A percentile compares a stretch with the other conserved stretches of the same genome.
These are phyloP conservation scores for Tenrec ecaudatus DNA, from an alignment of 2,113 vertebrate genomes.

Conservation along the genomic window DNA sequence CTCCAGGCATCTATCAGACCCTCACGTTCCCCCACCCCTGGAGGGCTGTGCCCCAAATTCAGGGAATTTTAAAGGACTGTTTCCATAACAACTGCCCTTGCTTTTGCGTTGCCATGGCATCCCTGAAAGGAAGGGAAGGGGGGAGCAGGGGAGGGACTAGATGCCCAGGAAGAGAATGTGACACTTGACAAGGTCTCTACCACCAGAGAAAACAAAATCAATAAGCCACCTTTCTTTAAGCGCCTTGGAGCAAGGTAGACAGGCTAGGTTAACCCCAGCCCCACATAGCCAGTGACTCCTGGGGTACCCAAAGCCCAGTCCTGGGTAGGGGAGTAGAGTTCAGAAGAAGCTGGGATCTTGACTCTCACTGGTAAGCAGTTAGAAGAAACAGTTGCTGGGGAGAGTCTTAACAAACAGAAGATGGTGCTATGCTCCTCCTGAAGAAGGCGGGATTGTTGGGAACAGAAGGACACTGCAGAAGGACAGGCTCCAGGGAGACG, in stretches of 20 bases:
- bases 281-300: not conserved
- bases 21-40: constrained; percentile 54
- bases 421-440: not conserved
- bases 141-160: constrained; percentile 29
- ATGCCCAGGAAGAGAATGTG: constrained; percentile 26
- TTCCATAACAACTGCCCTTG: constrained; percentile 80
- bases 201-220: not conserved
- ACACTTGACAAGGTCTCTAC: constrained; percentile 26
- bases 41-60: constrained; percentile 83
- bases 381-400: not conserved
- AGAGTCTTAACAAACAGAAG: constrained; percentile 6
- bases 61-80: constrained; percentile 80
- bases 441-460: not conserved
- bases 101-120: constrained; percentile 79
- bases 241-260: not conserved
- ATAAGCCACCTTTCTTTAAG: not conserved
- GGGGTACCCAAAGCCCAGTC: not conserved
- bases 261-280: not conserved
- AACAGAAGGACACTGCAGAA: not conserved
- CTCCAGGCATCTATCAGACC: constrained; percentile 61
- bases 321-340: not conserved
- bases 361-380: not conserved
- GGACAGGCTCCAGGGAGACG: not conserved
- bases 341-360: not conserved
- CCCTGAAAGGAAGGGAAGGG: constrained; percentile 59